These are phyloP conservation scores for Strigamia crassipes DNA, from an alignment of 2,888 invertebrate species.

Conservation along the genomic window DNA sequence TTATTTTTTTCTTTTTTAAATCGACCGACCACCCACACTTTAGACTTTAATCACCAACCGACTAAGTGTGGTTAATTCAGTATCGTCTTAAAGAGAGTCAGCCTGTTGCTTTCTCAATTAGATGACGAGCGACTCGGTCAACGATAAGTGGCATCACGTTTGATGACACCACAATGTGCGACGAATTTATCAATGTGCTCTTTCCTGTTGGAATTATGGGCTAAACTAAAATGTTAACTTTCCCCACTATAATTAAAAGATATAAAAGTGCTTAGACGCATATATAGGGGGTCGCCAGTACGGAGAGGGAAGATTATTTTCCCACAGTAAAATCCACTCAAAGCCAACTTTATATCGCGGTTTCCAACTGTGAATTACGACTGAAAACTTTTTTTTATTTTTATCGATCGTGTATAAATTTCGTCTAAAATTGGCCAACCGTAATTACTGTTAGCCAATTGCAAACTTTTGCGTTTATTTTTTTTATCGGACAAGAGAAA, in stretches of 20 bases:
- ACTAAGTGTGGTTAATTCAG: background rate
- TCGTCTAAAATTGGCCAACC: background rate
- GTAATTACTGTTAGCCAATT: background rate
- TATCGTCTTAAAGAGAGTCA: background rate
- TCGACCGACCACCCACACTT: slow-evolving; percentile 6
- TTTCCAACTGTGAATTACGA: too few species aligned
- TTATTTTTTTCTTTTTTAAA: background rate
- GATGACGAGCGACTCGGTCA: slow-evolving; percentile 10
- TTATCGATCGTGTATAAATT: background rate
- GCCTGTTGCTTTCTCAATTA: background rate
- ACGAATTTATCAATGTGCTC: slow-evolving; percentile 16
- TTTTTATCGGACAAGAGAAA: background rate
- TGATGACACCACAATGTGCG: slow-evolving; percentile 18
- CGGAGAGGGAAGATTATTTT: background rate
- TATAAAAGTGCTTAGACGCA: background rate
- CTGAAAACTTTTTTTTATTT: too few species aligned
- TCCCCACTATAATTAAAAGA: slow-evolving; percentile 2
- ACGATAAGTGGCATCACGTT: slow-evolving; percentile 11
- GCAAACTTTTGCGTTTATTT: background rate
- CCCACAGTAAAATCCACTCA: too few species aligned
- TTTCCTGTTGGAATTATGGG: background rate
- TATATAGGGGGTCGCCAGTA: background rate
- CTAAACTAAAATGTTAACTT: background rate
- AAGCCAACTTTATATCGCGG: too few species aligned
- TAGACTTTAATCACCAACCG: background rate